These are phyloP conservation scores for Plectrocnemia conspersa DNA, from an alignment of 1,140 invertebrate species.

Conservation along the genomic window DNA sequence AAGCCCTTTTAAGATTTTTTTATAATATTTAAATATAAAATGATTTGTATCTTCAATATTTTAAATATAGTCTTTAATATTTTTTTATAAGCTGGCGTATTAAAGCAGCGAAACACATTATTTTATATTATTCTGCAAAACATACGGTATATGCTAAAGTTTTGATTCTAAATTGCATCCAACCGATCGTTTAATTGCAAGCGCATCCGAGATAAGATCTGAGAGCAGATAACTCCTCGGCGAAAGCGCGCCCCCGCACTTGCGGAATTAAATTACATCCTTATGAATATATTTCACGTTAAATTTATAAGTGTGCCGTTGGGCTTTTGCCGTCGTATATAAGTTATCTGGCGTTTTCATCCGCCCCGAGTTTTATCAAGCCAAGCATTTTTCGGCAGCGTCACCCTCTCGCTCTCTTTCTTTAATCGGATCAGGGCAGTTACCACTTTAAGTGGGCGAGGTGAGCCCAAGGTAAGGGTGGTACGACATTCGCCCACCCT, in stretches of 20 bases:
- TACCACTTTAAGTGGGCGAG: conserved; percentile 14
- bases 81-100: no score
- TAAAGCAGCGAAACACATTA: no score
- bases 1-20: no score
- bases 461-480: conserved; percentile 4
- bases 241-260: conserved; percentile 17
- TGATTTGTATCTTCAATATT: no score
- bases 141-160: no score
- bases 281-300: conserved; percentile 37
- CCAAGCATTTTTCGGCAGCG: conserved; percentile 24
- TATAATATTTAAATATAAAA: no score
- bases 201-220: background rate
- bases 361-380: conserved; percentile 31
- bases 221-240: conserved; percentile 9
- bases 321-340: conserved; percentile 34
- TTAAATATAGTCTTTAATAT: no score
- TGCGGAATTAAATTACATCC: conserved; percentile 36
- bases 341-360: conserved; percentile 31
- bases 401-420: conserved; percentile 5
- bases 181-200: conserved; percentile 3
- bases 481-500: background rate
- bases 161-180: no score
- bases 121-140: no score
- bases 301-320: conserved; percentile 36
- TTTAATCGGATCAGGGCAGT: conserved; percentile 33